These are phyloP conservation scores for Euthynnus affinis DNA, from an alignment of 2,797 vertebrate species.

Conservation along the genomic window DNA sequence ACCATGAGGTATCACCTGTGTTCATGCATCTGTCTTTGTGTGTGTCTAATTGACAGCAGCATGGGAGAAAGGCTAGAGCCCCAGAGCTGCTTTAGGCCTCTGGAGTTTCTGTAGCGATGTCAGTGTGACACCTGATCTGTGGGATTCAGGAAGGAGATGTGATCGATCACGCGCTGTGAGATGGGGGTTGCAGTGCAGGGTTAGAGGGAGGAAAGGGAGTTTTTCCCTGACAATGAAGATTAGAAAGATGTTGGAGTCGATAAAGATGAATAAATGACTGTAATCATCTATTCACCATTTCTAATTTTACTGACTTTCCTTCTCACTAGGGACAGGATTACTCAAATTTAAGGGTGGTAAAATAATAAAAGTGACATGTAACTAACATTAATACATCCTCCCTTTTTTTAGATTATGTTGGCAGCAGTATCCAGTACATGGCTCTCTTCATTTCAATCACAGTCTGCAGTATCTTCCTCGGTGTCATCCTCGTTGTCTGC, in stretches of 20 bases:
- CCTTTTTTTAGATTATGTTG: conserved; percentile 87
- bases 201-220: conserved; percentile 9
- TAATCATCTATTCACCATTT: conserved; percentile 25
- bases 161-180: conserved; percentile 80
- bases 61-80: conserved; percentile 83
- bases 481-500: conserved; percentile 90
- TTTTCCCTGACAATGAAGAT: conserved; percentile 53
- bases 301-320: conserved; percentile 1
- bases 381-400: not conserved
- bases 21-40: conserved; percentile 23
- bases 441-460: conserved; percentile 91
- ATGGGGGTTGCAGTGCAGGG: not conserved
- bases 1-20: not conserved
- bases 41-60: conserved; percentile 69
- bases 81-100: conserved; percentile 77
- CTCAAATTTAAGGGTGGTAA: not conserved
- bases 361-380: not conserved
- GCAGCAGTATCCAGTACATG: conserved; percentile 90
- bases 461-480: conserved; percentile 89
- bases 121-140: conserved; percentile 86
- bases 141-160: conserved; percentile 82
- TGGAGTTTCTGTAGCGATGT: conserved; percentile 80
- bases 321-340: not conserved
- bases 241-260: conserved; percentile 51
- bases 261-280: conserved; percentile 37